Percentiles rank a stretch among this genome's conserved stretches.
Conservation (phyloP, 2,113 vertebrate species). For the Oncorhynchus masou region DNA sequence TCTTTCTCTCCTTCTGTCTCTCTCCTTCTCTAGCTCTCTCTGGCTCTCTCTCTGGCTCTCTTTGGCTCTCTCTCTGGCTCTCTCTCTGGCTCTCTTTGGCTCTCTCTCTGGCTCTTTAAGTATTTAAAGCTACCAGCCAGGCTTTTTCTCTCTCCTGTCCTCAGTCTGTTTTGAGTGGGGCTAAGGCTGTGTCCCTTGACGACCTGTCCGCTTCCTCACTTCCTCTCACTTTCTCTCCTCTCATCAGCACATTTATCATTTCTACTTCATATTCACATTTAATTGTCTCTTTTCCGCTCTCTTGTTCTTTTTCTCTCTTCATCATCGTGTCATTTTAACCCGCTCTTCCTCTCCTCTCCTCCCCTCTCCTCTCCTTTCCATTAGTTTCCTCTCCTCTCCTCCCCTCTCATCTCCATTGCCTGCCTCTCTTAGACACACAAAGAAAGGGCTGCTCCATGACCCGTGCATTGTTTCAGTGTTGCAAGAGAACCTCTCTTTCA, state of each 20-base stretch:
- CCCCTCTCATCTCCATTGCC: not conserved
- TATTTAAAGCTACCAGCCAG: not conserved
- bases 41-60: too few relatives aligned
- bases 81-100: not conserved
- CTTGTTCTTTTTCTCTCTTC: too few relatives aligned
- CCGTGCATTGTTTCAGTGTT: constrained; percentile 49
- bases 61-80: not conserved
- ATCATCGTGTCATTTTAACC: not conserved
- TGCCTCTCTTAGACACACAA: constrained; percentile 8
- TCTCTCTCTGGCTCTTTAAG: constrained; percentile 2
- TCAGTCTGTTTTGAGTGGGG: constrained; percentile 17
- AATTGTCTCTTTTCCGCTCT: too few relatives aligned
- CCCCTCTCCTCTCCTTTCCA: not conserved
- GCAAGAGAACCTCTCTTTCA: constrained; percentile 41
- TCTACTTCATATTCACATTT: too few relatives aligned
- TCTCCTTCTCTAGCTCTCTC: constrained; percentile 6
- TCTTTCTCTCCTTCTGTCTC: not conserved
- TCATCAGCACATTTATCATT: not conserved
- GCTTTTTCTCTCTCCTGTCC: not conserved
- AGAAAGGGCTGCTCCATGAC: constrained; percentile 43
- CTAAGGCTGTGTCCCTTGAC: constrained; percentile 41
- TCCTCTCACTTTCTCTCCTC: not conserved
- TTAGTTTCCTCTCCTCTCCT: not conserved
- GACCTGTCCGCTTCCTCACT: not conserved
- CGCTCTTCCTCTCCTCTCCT: not conserved